phyloP scores from a whole-genome alignment of 2,888 invertebrate species.

The Tenthredo amoena region DNA sequence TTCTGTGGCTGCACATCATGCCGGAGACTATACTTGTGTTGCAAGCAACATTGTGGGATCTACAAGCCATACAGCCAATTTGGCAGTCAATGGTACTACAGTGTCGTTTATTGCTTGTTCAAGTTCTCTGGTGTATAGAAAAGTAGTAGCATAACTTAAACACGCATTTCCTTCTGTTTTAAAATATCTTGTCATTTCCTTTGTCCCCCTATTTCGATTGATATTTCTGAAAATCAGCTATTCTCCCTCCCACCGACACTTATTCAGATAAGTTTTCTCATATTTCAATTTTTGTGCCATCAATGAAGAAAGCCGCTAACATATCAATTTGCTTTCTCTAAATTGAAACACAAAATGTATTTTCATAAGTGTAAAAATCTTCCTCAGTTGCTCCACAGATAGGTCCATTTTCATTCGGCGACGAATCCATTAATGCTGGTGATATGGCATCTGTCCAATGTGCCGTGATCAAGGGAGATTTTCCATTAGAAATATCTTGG shows the following conservation, averaged over 20 bases:
- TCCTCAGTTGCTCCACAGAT: slow-evolving; percentile 85
- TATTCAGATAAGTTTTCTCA: not conserved
- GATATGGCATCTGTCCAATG: slow-evolving; percentile 88
- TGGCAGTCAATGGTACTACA: slow-evolving; percentile 79
- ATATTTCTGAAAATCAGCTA: not conserved
- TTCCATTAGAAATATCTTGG: slow-evolving; percentile 89
- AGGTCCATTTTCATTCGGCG: slow-evolving; percentile 86
- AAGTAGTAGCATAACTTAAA: slow-evolving; percentile 15
- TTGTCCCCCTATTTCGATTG: not conserved
- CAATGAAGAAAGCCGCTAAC: not conserved
- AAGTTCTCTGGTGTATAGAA: slow-evolving; percentile 33
- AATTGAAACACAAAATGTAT: not conserved
- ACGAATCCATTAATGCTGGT: slow-evolving; percentile 88
- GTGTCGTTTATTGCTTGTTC: slow-evolving; percentile 26
- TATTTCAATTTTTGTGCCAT: not conserved
- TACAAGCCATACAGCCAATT: slow-evolving; percentile 76
- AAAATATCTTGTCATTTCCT: slow-evolving; percentile 13
- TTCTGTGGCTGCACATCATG: slow-evolving; percentile 77
- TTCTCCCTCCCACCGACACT: not conserved
- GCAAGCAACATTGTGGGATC: slow-evolving; percentile 79
- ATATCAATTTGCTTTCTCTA: not conserved
- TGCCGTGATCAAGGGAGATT: slow-evolving; percentile 87
- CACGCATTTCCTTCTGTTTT: not conserved
- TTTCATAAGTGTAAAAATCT: slow-evolving; percentile 54
- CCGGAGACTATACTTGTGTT: slow-evolving; percentile 79